Percentiles rank a stretch among this genome's conserved stretches.
Conservation (phyloP, 2,113 vertebrate genomes). For the Semicossyphus pulcher region DNA sequence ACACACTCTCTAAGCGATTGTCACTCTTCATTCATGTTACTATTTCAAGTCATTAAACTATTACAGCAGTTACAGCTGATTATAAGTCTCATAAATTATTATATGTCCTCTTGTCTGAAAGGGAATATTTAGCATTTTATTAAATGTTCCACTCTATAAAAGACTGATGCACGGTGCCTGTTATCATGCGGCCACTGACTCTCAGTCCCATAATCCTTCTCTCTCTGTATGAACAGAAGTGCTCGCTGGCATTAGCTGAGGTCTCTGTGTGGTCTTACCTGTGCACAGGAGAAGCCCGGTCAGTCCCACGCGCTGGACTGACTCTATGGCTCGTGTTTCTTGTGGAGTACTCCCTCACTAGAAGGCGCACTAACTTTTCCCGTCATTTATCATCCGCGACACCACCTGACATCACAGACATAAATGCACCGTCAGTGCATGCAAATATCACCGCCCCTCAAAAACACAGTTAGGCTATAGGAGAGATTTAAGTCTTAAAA, state of each 20-base stretch:
- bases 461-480: background rate
- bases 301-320: too few relatives aligned
- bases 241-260: background rate
- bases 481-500: too few relatives aligned
- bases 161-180: constrained; percentile 8
- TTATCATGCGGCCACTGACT: constrained; percentile 3
- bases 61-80: constrained; percentile 79
- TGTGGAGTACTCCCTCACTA: too few relatives aligned
- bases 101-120: constrained; percentile 62
- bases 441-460: too few relatives aligned
- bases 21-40: constrained; percentile 75
- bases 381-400: constrained; percentile 58
- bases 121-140: constrained; percentile 70
- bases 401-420: constrained; percentile 55
- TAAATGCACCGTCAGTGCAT: too few relatives aligned
- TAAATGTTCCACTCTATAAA: constrained; percentile 38
- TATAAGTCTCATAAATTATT: constrained; percentile 74
- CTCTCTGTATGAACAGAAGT: background rate
- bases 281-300: constrained; percentile 78
- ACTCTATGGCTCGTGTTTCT: too few relatives aligned
- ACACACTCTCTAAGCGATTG: constrained; percentile 61
- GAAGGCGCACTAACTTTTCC: constrained; percentile 53
- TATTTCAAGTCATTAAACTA: constrained; percentile 71
- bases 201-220: constrained; percentile 32
- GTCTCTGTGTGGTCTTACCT: constrained; percentile 71